A percentile compares a stretch with the other conserved stretches of the same genome.
Conservation (phyloP, 2,113 vertebrate species). For the Grammomys dolichurus region DNA sequence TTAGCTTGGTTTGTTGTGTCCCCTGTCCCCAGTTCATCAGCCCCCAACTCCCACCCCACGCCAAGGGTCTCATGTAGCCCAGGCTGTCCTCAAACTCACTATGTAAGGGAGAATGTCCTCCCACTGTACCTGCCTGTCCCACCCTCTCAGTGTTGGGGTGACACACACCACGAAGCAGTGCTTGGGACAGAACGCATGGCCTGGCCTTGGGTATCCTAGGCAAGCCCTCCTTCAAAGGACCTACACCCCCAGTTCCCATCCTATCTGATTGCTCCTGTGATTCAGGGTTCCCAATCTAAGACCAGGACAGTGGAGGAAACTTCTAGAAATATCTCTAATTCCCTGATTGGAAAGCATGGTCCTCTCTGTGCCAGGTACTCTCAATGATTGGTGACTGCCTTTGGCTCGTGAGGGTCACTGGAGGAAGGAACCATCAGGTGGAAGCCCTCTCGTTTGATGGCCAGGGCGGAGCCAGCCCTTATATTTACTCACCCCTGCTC, state of each 20-base stretch:
- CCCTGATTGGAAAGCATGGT: not conserved
- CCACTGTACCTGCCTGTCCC: not conserved
- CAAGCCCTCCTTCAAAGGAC: not conserved
- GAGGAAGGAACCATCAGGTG: not conserved
- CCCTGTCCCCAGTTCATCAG: too few relatives aligned
- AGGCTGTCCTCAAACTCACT: not conserved
- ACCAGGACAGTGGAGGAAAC: not conserved
- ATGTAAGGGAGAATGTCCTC: not conserved
- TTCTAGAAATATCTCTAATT: not conserved
- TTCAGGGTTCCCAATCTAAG: not conserved
- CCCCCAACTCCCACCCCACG: not conserved
- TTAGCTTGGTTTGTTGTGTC: not conserved
- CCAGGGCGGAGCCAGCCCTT: not conserved
- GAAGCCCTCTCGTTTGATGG: not conserved
- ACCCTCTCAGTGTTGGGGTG: not conserved
- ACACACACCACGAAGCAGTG: not conserved
- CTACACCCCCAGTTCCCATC: not conserved
- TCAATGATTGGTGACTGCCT: not conserved
- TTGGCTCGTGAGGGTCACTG: not conserved
- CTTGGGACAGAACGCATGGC: not conserved
- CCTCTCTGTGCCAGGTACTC: not conserved
- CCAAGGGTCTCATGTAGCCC: not conserved
- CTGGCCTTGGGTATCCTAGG: too few relatives aligned
- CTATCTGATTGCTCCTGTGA: not conserved
- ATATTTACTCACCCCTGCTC: not conserved